phyloP scores from a whole-genome alignment of 2,113 vertebrate genomes.

The Daboia siamensis region DNA sequence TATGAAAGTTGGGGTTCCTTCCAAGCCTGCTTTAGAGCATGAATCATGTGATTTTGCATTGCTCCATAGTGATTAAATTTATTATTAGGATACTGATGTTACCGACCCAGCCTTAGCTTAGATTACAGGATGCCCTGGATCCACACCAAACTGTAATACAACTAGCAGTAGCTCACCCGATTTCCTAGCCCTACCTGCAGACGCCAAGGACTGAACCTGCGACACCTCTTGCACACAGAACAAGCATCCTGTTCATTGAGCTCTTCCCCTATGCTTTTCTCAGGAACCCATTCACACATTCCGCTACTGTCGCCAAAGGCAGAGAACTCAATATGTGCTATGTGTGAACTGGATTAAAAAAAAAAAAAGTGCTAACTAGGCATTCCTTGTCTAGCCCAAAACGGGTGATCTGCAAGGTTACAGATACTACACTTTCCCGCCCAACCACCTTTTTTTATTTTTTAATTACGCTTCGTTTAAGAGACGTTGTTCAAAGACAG shows the following conservation, averaged over 20 bases:
- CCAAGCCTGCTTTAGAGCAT: not conserved
- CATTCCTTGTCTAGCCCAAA: too few relatives aligned
- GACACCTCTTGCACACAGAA: too few relatives aligned
- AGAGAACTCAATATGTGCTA: not conserved
- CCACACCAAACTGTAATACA: not conserved
- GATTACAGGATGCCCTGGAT: not conserved
- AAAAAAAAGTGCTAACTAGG: not conserved
- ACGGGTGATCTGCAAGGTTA: too few relatives aligned
- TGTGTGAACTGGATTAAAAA: not conserved
- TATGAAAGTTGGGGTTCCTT: not conserved
- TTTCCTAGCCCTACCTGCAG: not conserved
- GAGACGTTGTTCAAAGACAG: not conserved
- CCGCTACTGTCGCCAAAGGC: not conserved
- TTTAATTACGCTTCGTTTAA: not conserved
- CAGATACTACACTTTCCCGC: not conserved
- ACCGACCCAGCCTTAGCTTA: not conserved
- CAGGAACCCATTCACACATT: not conserved
- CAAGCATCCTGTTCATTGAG: not conserved
- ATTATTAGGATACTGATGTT: not conserved
- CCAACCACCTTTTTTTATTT: not conserved
- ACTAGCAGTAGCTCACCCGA: not conserved
- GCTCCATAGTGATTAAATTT: not conserved
- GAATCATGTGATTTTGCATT: not conserved
- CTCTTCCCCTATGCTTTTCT: not conserved
- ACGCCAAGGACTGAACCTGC: not conserved